Base-by-base conservation (phyloP, 2,888 invertebrate species). In the Automeris io region DNA sequence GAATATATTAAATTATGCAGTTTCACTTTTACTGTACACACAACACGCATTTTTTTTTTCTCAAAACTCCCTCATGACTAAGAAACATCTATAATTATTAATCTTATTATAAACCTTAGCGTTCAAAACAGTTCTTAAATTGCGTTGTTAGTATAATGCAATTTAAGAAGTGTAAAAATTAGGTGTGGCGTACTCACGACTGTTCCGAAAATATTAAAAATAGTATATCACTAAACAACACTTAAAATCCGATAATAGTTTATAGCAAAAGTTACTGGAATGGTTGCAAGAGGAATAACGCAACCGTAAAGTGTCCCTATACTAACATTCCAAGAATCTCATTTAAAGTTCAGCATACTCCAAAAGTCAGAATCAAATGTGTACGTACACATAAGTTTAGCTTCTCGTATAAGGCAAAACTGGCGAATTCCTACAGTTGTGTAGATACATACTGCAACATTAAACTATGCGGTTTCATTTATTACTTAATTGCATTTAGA, bases 321-420 rank as follows among this genome's bases (percentile, higher is more conserved):
- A 59, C 65, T 68, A 70, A 69, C 70, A 69, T 71, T 63, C 59
- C 54, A 65, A 62, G 69, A 69, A 71, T 72, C 72, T 71, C 67
- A 69, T 73, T 71, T 73, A 71, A 72, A 69, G 68, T 72, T 71
- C 55, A 63, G 58, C 64, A 62, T 67, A 62, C 61, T 68, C 59
- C 46, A 47, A 66, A 63, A 69, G 68, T 68, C 66, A 55, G 50
- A 58, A 54, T 52, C 47, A 54, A 65, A 61, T 62, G 64, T 35
- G 29, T 29, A 21, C 33, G 32, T 26, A 34, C 11, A 26, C 31
- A 49, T 34, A 36, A 37, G 50, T 60, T 63, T 46, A 51, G 49
- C 51, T 59, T 49, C 55, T 51, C 47, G 54, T 56, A 52, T 55
- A 49, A 61, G 52, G 65, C 59, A 54, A 66, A 62, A 53, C 54